Conservation (phyloP, 2,113 vertebrate species). For the Oophaga pumilio region DNA sequence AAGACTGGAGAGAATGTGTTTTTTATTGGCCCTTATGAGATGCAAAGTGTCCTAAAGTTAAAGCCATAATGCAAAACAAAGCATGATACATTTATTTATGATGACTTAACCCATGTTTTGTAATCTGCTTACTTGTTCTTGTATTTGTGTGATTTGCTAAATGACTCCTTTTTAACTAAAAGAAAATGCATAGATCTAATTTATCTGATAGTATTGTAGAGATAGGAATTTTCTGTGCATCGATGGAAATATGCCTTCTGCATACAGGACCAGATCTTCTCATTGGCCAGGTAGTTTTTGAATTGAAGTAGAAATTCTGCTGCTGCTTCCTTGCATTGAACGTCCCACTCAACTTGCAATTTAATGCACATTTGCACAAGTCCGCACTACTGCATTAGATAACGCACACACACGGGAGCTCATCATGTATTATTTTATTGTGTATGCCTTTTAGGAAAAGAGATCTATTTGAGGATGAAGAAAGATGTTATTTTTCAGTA, state of each 20-base stretch:
- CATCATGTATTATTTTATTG: slow-evolving; percentile 41
- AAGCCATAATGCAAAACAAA: slow-evolving; percentile 26
- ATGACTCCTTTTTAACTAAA: not conserved
- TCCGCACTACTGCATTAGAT: slow-evolving; percentile 30
- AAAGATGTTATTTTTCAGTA: slow-evolving; percentile 48
- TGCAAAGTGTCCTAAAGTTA: not conserved
- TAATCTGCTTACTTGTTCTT: not conserved
- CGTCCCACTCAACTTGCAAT: slow-evolving; percentile 36
- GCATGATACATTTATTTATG: not conserved
- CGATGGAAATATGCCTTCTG: slow-evolving; percentile 20
- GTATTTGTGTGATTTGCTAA: not conserved
- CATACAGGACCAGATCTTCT: not conserved
- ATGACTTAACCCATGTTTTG: not conserved
- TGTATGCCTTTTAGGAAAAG: slow-evolving; percentile 47
- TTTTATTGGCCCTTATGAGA: not conserved
- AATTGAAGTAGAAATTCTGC: not conserved
- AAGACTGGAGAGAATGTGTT: not conserved
- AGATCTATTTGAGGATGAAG: slow-evolving; percentile 38
- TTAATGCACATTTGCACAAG: slow-evolving; percentile 57
- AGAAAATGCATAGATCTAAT: not conserved
- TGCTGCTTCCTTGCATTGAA: slow-evolving; percentile 32
- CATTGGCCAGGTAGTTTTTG: not conserved
- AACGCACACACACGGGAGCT: slow-evolving; percentile 18
- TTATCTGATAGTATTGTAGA: slow-evolving; percentile 6
- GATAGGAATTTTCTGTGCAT: not conserved